A percentile compares a stretch with the other conserved stretches of the same genome.
phyloP scores from a whole-genome alignment of 2,113 vertebrate genomes.

The Uropsilus gracilis region DNA sequence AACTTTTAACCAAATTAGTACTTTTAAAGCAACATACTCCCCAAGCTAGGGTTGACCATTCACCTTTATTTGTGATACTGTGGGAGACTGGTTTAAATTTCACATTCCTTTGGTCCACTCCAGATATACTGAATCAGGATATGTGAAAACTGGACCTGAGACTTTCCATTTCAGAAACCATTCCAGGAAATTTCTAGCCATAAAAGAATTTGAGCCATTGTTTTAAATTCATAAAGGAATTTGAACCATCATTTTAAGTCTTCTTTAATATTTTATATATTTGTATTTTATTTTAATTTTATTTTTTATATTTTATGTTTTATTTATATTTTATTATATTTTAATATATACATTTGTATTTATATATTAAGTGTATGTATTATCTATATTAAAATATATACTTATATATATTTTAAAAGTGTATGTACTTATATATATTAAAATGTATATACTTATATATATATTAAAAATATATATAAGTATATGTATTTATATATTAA shows the following conservation, averaged over 20 bases:
- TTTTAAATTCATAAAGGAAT: background rate
- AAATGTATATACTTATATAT: background rate
- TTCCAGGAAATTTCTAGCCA: background rate
- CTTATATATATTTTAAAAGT: no score
- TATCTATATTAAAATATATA: no score
- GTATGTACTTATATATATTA: no score
- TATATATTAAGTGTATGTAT: no score
- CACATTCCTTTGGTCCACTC: background rate
- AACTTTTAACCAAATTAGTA: background rate
- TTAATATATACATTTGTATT: no score
- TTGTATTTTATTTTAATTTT: no score
- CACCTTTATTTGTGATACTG: background rate
- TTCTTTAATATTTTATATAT: background rate
- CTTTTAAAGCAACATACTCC: background rate
- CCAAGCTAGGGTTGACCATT: background rate
- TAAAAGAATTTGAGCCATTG: background rate
- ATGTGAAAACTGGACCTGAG: background rate
- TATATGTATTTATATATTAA: background rate
- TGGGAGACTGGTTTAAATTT: background rate
- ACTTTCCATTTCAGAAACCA: background rate
- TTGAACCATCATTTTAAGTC: background rate
- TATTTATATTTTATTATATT: background rate
- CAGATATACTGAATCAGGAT: background rate
- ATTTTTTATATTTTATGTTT: no score
- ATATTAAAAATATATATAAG: no score